Evolutionary conservation across 2,797 vertebrate genomes (phyloP).

Genomic region (Anguilla marmorata): DNA sequence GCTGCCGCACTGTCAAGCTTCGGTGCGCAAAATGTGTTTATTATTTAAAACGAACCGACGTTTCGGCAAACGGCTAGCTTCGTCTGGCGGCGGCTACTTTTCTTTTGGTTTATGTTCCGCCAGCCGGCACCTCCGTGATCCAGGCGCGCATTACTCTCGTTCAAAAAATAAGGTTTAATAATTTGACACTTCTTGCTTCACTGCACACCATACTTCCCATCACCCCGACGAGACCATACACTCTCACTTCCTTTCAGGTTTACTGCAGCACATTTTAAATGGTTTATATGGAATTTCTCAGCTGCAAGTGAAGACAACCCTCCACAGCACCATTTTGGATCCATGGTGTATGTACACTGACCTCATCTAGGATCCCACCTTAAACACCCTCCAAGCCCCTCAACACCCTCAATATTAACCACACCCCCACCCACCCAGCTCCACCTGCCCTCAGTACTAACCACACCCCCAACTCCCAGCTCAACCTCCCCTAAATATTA

Average conservation of each 20-base stretch:
- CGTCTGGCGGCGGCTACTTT: no score
- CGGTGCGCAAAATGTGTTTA: no score
- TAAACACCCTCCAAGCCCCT: constrained; percentile 8
- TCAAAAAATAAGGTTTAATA: no score
- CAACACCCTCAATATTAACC: constrained; percentile 39
- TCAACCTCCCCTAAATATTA: constrained; percentile 35
- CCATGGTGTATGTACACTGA: not conserved
- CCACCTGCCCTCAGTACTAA: not conserved
- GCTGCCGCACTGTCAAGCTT: no score
- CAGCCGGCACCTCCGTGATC: no score
- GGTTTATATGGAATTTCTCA: not conserved
- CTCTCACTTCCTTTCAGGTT: not conserved
- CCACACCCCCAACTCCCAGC: not conserved
- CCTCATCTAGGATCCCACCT: not conserved
- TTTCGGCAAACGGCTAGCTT: no score
- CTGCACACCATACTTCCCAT: not conserved
- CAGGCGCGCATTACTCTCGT: no score
- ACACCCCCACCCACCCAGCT: not conserved
- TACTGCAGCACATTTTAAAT: constrained; percentile 38
- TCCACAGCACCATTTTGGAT: not conserved
- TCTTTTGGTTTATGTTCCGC: no score
- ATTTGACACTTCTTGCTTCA: constrained; percentile 31
- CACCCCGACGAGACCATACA: not conserved
- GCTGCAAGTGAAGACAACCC: constrained; percentile 18
- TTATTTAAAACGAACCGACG: no score